A percentile compares a stretch with the other conserved stretches of the same genome.
Conservation (phyloP, 23 tunicate species). For the Ascidia mentula region DNA sequence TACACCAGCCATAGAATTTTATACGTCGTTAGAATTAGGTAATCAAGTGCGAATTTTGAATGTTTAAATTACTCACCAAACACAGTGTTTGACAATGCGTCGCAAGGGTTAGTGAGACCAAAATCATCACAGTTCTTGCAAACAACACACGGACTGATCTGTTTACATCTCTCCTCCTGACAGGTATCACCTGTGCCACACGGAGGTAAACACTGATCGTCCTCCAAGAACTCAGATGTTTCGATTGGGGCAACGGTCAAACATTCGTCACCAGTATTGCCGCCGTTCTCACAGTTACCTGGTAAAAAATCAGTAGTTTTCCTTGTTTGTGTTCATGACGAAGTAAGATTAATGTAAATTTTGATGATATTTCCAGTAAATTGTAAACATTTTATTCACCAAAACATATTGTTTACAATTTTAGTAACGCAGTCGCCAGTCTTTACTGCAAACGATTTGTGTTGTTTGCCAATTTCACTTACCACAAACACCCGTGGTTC, state of each 20-base stretch:
- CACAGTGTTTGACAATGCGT: neutral
- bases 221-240: neutral
- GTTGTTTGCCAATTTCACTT: too few species aligned
- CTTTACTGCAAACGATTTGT: too few species aligned
- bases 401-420: too few species aligned
- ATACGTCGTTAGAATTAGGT: too few species aligned
- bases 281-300: constrained; percentile 9
- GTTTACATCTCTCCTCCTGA: constrained; percentile 14
- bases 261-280: neutral
- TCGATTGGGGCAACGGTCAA: constrained; percentile 3
- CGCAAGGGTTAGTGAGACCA: constrained; percentile 5
- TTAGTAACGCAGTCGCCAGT: too few species aligned
- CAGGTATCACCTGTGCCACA: constrained; percentile 20
- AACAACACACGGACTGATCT: neutral
- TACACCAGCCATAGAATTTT: too few species aligned
- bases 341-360: too few species aligned
- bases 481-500: constrained; percentile 1
- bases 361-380: too few species aligned
- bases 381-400: too few species aligned
- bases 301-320: too few species aligned
- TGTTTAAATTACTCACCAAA: neutral
- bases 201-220: neutral
- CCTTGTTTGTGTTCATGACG: too few species aligned
- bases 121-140: constrained; percentile 19
- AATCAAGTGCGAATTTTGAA: too few species aligned